phyloP scores from a whole-genome alignment of 2,888 invertebrate genomes.

The Alviniconcha strummeri region DNA sequence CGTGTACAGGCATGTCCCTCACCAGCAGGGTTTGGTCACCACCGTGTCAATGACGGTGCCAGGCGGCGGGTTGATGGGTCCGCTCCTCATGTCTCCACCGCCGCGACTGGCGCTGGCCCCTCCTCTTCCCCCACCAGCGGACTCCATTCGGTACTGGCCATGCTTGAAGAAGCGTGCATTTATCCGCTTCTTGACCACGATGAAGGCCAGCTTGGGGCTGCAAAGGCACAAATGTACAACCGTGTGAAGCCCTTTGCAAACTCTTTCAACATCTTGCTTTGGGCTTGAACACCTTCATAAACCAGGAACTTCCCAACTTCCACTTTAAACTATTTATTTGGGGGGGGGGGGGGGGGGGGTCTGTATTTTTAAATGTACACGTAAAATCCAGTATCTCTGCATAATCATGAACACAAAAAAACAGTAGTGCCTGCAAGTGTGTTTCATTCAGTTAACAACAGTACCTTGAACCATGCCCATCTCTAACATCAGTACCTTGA shows the following conservation, averaged over 20 bases:
- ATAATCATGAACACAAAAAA: too few species aligned
- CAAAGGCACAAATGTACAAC: neutral
- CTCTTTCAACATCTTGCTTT: neutral
- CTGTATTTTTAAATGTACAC: too few species aligned
- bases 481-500: too few species aligned
- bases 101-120: neutral
- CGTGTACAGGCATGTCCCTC: constrained; percentile 37
- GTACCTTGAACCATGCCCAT: too few species aligned
- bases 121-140: neutral
- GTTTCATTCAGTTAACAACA: too few species aligned
- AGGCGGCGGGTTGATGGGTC: constrained; percentile 80
- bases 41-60: constrained; percentile 92
- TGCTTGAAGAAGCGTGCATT: constrained; percentile 84
- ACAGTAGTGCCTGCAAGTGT: too few species aligned
- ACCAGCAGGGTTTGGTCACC: constrained; percentile 79
- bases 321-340: too few species aligned
- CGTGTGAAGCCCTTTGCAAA: neutral
- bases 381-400: too few species aligned
- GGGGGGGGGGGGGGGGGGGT: too few species aligned
- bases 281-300: neutral
- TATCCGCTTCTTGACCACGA: constrained; percentile 94
- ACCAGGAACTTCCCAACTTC: neutral
- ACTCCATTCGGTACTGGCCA: neutral
- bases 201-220: constrained; percentile 78
- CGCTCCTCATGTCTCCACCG: neutral